Conservation (phyloP, 1,140 invertebrate genomes). For the Aphaenogaster floridana region DNA sequence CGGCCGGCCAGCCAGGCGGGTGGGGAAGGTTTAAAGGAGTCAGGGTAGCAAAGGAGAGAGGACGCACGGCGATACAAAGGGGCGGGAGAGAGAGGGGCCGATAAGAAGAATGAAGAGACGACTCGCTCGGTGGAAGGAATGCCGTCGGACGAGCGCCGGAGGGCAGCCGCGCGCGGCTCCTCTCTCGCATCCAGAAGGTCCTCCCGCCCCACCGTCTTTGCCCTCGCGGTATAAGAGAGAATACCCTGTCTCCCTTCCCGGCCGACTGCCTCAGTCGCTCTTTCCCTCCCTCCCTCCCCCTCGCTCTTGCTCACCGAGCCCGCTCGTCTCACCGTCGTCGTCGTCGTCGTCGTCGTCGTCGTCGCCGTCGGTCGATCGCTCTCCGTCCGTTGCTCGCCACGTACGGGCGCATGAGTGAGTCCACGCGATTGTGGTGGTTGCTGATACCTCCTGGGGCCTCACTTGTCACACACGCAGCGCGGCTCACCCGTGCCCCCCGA, state of each 20-base stretch:
- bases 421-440: constrained; percentile 72
- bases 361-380: constrained; percentile 60
- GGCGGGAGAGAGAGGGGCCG: constrained; percentile 73
- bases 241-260: constrained; percentile 55
- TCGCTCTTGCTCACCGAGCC: constrained; percentile 34
- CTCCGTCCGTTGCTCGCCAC: constrained; percentile 44
- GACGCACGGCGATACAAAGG: constrained; percentile 74
- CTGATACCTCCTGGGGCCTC: constrained; percentile 78
- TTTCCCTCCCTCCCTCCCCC: background rate
- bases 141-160: constrained; percentile 87
- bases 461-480: constrained; percentile 79
- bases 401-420: constrained; percentile 53
- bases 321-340: constrained; percentile 35
- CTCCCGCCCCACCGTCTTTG: constrained; percentile 64
- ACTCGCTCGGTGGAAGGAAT: constrained; percentile 82
- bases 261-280: background rate
- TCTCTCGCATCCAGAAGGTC: constrained; percentile 69
- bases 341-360: constrained; percentile 33
- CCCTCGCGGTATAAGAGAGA: constrained; percentile 68
- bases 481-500: constrained; percentile 43
- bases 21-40: constrained; percentile 59
- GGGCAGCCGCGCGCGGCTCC: constrained; percentile 77
- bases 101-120: constrained; percentile 83
- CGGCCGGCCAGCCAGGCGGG: constrained; percentile 30
- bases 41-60: constrained; percentile 66